Conservation (phyloP, 2,888 invertebrate genomes). For the Cheilosia scutellata region DNA sequence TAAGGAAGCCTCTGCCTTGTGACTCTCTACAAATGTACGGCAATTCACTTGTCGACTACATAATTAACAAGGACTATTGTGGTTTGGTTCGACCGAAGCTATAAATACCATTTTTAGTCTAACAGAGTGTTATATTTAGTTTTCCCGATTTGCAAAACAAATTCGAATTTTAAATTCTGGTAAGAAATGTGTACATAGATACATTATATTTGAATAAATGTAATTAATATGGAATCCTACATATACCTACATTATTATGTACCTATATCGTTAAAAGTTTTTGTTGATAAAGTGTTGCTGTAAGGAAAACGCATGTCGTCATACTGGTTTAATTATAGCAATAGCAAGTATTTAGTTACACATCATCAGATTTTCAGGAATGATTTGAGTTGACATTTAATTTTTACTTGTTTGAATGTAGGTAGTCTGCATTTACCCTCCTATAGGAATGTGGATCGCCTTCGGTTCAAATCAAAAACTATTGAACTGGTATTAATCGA, state of each 20-base stretch:
- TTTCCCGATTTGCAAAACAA: too few species aligned
- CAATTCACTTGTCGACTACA: constrained; percentile 15
- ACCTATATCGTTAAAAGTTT: neutral
- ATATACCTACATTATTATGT: neutral
- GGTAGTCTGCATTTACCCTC: neutral
- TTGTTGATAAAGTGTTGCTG: neutral
- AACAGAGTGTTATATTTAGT: neutral
- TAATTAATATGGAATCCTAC: too few species aligned
- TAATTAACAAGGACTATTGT: neutral
- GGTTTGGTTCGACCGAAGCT: neutral
- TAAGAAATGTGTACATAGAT: too few species aligned
- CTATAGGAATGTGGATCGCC: neutral
- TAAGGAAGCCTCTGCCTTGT: constrained; percentile 46
- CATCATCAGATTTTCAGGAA: neutral
- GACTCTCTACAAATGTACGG: constrained; percentile 24
- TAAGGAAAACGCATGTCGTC: neutral
- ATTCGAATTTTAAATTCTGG: too few species aligned
- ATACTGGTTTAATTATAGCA: neutral
- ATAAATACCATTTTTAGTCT: neutral
- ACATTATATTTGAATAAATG: too few species aligned
- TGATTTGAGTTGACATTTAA: neutral
- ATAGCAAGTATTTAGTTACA: neutral
- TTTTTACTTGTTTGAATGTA: neutral
- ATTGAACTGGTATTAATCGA: constrained; percentile 41
- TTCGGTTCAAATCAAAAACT: constrained; percentile 20